Base-by-base conservation (phyloP, 2,888 invertebrate genomes). In the Sclerodermus sp. region DNA sequence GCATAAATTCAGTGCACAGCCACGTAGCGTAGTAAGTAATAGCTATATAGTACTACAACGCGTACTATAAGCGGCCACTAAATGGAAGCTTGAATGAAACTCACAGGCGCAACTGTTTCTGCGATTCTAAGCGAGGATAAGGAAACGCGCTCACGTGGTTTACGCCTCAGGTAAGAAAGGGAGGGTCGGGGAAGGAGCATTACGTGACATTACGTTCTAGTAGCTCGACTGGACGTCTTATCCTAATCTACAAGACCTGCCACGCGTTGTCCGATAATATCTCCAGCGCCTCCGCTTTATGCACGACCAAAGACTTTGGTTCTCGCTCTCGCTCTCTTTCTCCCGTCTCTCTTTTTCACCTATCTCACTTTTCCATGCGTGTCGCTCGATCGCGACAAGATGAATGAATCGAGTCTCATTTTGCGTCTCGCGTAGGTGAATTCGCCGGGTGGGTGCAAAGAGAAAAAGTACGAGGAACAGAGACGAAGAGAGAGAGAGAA, bases 41-140 rank as follows among this genome's bases (percentile, higher is more conserved):
- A 57, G 51, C 60, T 58, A 59, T 23, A 23, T 56, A 59, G 62
- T 57, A 53, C 46, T 54, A 49, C 56, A 40, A 30, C 38, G 57
- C 57, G 59, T 63, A 63, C 63, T 67, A 67, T 53, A 65, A 56
- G 60, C 51, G 46, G 53, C 44, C 42, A 55, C 59, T 61, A 63
- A 60, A 55, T 51, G 64, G 52, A 60, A 63, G 55, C 68, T 54
- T 67, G 68, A 67, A 67, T 67, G 68, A 66, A 66, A 62, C 44
- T 44, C 41, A 12, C 34, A 23, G 48, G 49, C 46, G 49, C 32
- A 43, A 37, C 45, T 23, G 58, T 57, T 51, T 55, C 60, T 45
- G 51, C 54, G 66, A 58, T 68, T 68, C 60, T 56, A 51, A 43
- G 57, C 49, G 40, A 36, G 57, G 53, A 55, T 67, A 63, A 62